Percentiles rank a stretch among this genome's conserved stretches.
Conservation (phyloP, 92 coral and sea anemone species). For the Plumapathes pennacea region DNA sequence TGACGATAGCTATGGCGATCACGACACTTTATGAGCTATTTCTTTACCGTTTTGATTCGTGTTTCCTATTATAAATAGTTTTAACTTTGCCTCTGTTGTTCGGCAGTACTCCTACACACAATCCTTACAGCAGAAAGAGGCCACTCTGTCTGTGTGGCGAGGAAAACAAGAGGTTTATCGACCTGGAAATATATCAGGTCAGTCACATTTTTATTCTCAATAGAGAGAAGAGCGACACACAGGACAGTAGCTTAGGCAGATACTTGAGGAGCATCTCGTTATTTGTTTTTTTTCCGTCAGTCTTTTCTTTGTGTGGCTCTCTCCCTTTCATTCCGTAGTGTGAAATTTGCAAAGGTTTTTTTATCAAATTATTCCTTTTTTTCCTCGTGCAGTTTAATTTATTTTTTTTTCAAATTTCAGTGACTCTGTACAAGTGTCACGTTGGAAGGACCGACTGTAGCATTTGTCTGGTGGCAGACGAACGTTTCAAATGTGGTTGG, state of each 20-base stretch:
- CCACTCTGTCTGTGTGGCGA: constrained; percentile 26
- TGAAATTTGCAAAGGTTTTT: too few species aligned
- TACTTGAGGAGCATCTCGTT: background rate
- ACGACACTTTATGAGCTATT: too few species aligned
- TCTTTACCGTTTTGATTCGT: too few species aligned
- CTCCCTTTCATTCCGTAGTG: too few species aligned
- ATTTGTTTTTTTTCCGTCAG: background rate
- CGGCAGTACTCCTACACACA: constrained; percentile 16
- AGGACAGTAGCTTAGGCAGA: too few species aligned
- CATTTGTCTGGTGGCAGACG: constrained; percentile 46
- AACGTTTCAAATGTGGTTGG: constrained; percentile 78
- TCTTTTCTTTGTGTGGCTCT: too few species aligned
- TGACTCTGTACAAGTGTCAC: constrained; percentile 77
- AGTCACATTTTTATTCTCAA: too few species aligned
- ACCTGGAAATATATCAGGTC: constrained; percentile 11
- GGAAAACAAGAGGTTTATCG: constrained; percentile 17
- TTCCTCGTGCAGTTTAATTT: too few species aligned
- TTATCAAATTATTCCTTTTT: too few species aligned
- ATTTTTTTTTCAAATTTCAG: constrained; percentile 23
- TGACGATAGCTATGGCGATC: too few species aligned
- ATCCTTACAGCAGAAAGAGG: constrained; percentile 2
- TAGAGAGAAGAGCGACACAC: too few species aligned
- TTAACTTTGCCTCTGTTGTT: background rate
- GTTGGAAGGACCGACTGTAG: constrained; percentile 66
- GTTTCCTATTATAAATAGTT: too few species aligned